Evolutionary conservation across 2,888 invertebrate genomes (phyloP).

Genomic region (Pyrrhosoma nymphula): DNA sequence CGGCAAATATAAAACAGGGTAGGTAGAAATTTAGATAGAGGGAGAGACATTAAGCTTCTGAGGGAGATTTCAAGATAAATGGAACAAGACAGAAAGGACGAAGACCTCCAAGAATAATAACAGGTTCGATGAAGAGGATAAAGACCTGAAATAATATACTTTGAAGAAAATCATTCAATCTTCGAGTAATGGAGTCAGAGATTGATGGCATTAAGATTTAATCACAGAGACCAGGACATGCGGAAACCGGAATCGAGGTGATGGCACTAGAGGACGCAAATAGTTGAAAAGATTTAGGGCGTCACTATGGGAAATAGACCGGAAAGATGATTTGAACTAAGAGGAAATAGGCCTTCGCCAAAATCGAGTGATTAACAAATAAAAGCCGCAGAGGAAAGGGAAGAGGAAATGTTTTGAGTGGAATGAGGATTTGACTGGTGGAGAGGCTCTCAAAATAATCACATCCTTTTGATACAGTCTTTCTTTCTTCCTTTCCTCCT

Average conservation of each 20-base stretch:
- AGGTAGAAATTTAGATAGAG: too few species aligned
- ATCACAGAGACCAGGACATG: neutral
- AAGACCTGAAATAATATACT: neutral
- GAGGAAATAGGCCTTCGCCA: neutral
- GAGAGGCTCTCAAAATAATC: conserved; percentile 12
- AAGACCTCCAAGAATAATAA: neutral
- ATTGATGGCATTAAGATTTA: too few species aligned
- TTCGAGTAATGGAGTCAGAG: too few species aligned
- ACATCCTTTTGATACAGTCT: neutral
- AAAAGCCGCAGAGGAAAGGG: neutral
- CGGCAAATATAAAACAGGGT: too few species aligned
- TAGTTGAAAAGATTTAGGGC: neutral
- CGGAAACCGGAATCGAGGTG: too few species aligned
- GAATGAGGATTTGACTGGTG: neutral
- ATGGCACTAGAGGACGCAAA: neutral
- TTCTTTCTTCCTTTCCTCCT: neutral
- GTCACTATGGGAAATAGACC: neutral
- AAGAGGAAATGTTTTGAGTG: neutral
- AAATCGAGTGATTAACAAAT: neutral
- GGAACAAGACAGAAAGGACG: neutral
- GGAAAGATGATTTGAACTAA: neutral
- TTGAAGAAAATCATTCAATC: neutral
- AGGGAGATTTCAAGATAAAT: neutral
- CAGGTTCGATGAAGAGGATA: neutral
- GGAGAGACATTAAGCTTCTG: too few species aligned